Evolutionary conservation across 2,888 invertebrate genomes (phyloP).

Genomic region (Zhuqinia jingwanae): DNA sequence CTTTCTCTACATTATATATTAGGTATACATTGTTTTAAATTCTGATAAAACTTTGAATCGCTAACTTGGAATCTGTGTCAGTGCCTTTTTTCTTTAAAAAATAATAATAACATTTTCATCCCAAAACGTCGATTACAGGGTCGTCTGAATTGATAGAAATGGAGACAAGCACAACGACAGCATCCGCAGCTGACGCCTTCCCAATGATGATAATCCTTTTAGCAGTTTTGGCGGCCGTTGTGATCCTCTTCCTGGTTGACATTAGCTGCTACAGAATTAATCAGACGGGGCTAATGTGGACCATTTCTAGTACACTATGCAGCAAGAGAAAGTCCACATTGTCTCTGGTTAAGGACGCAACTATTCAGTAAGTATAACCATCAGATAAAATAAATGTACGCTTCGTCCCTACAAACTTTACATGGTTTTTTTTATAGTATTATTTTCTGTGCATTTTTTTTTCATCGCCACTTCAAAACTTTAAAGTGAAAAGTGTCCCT

Average conservation of each 20-base stretch:
- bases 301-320: conserved; percentile 62
- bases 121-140: too few species aligned
- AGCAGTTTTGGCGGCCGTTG: conserved; percentile 86
- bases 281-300: conserved; percentile 81
- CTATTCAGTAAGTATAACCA: conserved; percentile 67
- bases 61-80: too few species aligned
- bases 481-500: conserved; percentile 72
- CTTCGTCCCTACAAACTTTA: too few species aligned
- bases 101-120: too few species aligned
- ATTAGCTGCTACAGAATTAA: conserved; percentile 89
- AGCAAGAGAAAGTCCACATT: conserved; percentile 69
- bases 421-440: too few species aligned
- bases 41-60: too few species aligned
- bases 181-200: conserved; percentile 83
- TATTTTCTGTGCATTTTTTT: too few species aligned
- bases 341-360: conserved; percentile 67
- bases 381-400: too few species aligned
- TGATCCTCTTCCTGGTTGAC: conserved; percentile 89
- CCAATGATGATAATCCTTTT: conserved; percentile 92
- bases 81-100: too few species aligned
- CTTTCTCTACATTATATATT: too few species aligned
- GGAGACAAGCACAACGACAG: conserved; percentile 31
- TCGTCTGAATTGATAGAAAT: conserved; percentile 51
- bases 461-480: neutral
- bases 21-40: too few species aligned